A percentile compares a stretch with the other conserved stretches of the same genome.
Evolutionary conservation across 2,113 vertebrate genomes (phyloP).

Genomic region (Gambusia affinis): DNA sequence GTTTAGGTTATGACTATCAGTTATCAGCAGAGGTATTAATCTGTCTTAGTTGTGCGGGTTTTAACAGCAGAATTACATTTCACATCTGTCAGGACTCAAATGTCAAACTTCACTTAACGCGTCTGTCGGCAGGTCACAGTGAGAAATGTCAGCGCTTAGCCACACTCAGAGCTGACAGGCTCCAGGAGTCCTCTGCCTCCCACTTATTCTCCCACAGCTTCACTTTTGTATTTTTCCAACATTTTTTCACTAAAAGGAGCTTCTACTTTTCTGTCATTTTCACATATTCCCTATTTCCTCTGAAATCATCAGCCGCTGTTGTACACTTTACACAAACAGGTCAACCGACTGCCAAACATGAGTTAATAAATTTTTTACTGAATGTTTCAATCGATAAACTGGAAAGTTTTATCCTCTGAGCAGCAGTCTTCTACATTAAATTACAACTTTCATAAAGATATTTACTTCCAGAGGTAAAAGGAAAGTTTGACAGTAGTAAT

Average conservation of each 20-base stretch:
- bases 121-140: neutral
- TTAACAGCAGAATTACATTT: neutral
- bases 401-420: too few relatives aligned
- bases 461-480: too few relatives aligned
- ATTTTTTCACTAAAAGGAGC: conserved; percentile 30
- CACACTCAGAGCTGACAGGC: neutral
- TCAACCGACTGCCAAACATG: too few relatives aligned
- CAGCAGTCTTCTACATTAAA: too few relatives aligned
- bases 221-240: too few relatives aligned
- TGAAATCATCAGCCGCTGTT: conserved; percentile 1
- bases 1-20: too few relatives aligned
- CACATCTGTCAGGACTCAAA: neutral
- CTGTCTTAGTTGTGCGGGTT: neutral
- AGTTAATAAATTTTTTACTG: too few relatives aligned
- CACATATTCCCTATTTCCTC: conserved; percentile 16
- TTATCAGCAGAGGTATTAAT: too few relatives aligned
- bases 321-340: too few relatives aligned
- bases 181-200: neutral
- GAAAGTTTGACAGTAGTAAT: too few relatives aligned
- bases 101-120: conserved; percentile 10
- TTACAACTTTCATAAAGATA: too few relatives aligned
- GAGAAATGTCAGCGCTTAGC: conserved; percentile 7
- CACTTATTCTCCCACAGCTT: conserved; percentile 10
- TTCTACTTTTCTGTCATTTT: conserved; percentile 9
- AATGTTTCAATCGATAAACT: too few relatives aligned